A percentile compares a stretch with the other conserved stretches of the same genome.
These are phyloP conservation scores for Macrochelys suwanniensis DNA, from an alignment of 2,797 vertebrate species.

Conservation along the genomic window DNA sequence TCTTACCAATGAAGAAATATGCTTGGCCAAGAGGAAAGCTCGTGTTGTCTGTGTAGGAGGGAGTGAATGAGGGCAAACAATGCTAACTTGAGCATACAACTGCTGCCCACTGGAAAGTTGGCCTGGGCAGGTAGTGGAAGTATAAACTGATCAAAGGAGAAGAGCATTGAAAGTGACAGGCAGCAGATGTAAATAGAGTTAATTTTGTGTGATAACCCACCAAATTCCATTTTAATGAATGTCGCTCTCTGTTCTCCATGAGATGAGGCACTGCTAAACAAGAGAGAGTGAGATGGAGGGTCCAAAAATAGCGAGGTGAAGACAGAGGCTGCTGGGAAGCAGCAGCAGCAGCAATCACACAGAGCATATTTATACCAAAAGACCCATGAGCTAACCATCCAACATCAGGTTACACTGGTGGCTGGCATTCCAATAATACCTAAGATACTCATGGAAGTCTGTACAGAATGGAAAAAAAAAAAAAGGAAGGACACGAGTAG, in stretches of 20 bases:
- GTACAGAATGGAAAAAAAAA: not conserved
- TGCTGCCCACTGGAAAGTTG: conserved; percentile 66
- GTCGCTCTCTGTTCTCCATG: conserved; percentile 52
- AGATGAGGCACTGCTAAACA: conserved; percentile 13
- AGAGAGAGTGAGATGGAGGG: conserved; percentile 22
- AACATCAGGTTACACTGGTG: not conserved
- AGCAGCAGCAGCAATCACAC: not conserved
- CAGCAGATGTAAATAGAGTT: conserved; percentile 71
- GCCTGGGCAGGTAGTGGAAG: conserved; percentile 61
- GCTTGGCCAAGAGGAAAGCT: not conserved
- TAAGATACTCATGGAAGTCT: conserved; percentile 21
- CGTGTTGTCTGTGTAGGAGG: conserved; percentile 12
- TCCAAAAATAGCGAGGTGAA: conserved; percentile 41
- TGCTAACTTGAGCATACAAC: conserved; percentile 48
- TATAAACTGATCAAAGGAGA: conserved; percentile 74
- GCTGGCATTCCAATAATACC: not conserved
- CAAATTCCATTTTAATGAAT: conserved; percentile 74
- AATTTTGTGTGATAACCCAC: conserved; percentile 69
- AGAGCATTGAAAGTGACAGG: conserved; percentile 73
- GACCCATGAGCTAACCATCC: not conserved
- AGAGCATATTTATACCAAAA: not conserved
- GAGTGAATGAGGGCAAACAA: not conserved
- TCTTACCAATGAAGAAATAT: conserved; percentile 37
- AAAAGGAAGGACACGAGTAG: conserved; percentile 1
- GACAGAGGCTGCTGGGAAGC: conserved; percentile 43